Evolutionary conservation across 2,113 vertebrate genomes (phyloP).

Genomic region (Oreotrochilus melanogaster): DNA sequence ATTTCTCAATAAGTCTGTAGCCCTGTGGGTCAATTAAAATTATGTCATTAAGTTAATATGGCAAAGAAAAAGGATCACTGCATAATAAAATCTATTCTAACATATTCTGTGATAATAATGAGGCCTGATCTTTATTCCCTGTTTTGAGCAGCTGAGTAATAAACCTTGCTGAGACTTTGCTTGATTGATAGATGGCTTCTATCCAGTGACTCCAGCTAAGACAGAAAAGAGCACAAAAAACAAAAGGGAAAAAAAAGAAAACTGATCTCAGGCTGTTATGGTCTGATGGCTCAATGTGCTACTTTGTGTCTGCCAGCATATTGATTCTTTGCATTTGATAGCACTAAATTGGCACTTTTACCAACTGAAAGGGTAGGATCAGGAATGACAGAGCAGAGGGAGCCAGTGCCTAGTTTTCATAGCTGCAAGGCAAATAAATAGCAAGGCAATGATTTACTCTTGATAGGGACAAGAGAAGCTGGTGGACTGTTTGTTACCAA

Average conservation of each 20-base stretch:
- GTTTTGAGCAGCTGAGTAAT: conserved; percentile 51
- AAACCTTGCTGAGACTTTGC: conserved; percentile 57
- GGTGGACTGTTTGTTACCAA: conserved; percentile 13
- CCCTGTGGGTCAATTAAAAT: conserved; percentile 17
- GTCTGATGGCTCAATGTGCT: conserved; percentile 59
- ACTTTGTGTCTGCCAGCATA: conserved; percentile 67
- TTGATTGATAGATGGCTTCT: conserved; percentile 71
- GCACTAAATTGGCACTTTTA: conserved; percentile 36
- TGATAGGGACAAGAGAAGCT: conserved; percentile 46
- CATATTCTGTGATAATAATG: not conserved
- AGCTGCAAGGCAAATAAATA: conserved; percentile 45
- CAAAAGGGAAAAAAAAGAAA: conserved; percentile 35
- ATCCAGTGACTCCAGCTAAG: conserved; percentile 65
- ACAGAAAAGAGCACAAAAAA: conserved; percentile 43
- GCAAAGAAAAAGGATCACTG: conserved; percentile 1
- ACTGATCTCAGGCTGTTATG: conserved; percentile 53
- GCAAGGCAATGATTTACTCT: conserved; percentile 15
- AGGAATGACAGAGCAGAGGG: conserved; percentile 39
- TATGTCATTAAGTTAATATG: conserved; percentile 24
- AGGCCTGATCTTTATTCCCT: conserved; percentile 44
- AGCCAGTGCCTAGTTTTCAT: conserved; percentile 12
- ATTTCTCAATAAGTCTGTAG: conserved; percentile 31
- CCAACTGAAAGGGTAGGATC: conserved; percentile 31
- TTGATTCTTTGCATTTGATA: conserved; percentile 69
- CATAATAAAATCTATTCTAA: conserved; percentile 29